Base-by-base conservation (phyloP, 2,888 invertebrate genomes). In the Hirtodrosophila histrioides region DNA sequence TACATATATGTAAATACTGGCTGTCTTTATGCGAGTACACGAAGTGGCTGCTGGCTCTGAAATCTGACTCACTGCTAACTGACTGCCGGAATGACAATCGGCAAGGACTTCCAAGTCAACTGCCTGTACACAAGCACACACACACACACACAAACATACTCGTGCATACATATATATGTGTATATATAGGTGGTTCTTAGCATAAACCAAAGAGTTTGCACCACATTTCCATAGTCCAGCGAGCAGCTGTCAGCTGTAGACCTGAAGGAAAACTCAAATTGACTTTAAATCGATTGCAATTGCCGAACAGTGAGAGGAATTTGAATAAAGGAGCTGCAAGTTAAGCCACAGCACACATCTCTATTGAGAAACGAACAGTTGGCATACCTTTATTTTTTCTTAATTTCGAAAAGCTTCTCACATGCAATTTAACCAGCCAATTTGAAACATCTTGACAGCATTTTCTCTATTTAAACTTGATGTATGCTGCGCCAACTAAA, bases 191-290 rank as follows among this genome's bases (percentile, higher is more conserved):
- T 48, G 29, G 56, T 75, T 55, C 53, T 69, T 53, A 50, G 65
- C 49, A 71, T 46, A 71, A 50, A 55, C 41, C 41, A 29, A 58
- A 46, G 48, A 73, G 60, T 60, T 71, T 75, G 73, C 76, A 75
- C 71, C 71, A 70, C 76, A 73, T 75, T 75, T 76, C 66, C 73
- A 73, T 75, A 75, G 67, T 35, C 37, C 57, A 57, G 40, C 8
- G 37, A 63, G 37, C 65, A 65, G 58, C 58, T 75, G 75, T 39
- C 71, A 60, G 48, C 55, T 75, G 48, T 17, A 50, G 8, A 12
- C 10, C 39, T 37, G 39, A 36, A 62, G 37, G 36, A 8, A 9
- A 37, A 43, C 51, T 43, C 36, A 50, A 70, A 70, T 69, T 75
- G 75, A 37, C 70, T 56, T 75, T 56, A 75, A 73, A 65, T 70